These are phyloP conservation scores for Sabatieria punctata DNA, from an alignment of 2,888 invertebrate species.

Conservation along the genomic window DNA sequence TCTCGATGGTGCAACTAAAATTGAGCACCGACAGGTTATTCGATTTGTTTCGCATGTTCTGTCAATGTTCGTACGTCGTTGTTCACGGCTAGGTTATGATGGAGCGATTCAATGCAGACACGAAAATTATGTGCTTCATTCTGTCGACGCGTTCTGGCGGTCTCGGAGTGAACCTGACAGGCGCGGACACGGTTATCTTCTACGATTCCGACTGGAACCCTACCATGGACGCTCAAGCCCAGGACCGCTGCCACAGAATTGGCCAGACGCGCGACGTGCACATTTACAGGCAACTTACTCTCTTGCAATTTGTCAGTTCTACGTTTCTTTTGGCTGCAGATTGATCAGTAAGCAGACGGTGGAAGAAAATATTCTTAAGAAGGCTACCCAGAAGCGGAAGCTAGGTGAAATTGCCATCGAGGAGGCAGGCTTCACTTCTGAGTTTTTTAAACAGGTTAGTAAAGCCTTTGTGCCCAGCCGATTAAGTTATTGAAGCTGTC, in stretches of 20 bases:
- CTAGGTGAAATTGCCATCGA: slow-evolving; percentile 94
- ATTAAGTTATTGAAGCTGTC: too few species aligned
- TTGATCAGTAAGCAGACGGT: slow-evolving; percentile 89
- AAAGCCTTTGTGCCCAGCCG: too few species aligned
- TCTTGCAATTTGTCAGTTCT: too few species aligned
- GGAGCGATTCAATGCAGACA: slow-evolving; percentile 90
- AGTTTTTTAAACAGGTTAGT: slow-evolving; percentile 74
- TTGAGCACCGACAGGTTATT: slow-evolving; percentile 83
- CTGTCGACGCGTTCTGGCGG: slow-evolving; percentile 93
- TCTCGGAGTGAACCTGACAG: slow-evolving; percentile 91
- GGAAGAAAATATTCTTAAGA: slow-evolving; percentile 96
- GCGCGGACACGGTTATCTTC: slow-evolving; percentile 96
- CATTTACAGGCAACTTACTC: slow-evolving; percentile 61
- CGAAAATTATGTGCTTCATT: slow-evolving; percentile 87
- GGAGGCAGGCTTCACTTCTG: slow-evolving; percentile 93
- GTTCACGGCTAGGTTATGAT: slow-evolving; percentile 70
- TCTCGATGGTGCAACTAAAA: slow-evolving; percentile 83
- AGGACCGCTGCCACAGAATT: slow-evolving; percentile 80
- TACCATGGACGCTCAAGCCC: slow-evolving; percentile 87
- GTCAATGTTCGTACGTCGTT: too few species aligned
- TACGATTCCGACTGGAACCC: slow-evolving; percentile 99
- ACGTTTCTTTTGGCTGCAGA: slow-evolving; percentile 40
- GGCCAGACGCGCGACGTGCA: slow-evolving; percentile 98
- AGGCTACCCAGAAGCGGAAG: slow-evolving; percentile 89
- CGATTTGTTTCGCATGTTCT: too few species aligned